Conservation (phyloP, 2,888 invertebrate species). For the Chymomyza procnemis region DNA sequence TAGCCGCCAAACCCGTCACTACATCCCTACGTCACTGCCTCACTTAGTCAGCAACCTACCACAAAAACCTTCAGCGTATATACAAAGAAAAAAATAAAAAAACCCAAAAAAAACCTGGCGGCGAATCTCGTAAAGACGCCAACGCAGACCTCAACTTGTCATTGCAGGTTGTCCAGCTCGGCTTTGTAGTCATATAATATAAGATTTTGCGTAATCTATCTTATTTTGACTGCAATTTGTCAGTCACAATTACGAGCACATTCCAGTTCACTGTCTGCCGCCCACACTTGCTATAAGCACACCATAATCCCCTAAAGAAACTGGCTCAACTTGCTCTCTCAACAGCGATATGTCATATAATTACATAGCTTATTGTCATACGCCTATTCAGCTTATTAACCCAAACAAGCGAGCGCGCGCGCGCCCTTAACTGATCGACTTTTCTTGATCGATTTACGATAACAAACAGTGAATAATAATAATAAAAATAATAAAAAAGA, state of each 20-base stretch:
- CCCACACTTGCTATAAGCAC: conserved; percentile 14
- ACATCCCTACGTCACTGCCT: not conserved
- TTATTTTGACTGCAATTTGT: conserved; percentile 72
- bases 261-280: conserved; percentile 20
- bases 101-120: conserved; percentile 13
- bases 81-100: not conserved
- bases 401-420: conserved; percentile 57
- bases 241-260: conserved; percentile 62
- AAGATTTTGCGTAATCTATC: conserved; percentile 48
- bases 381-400: conserved; percentile 72
- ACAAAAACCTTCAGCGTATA: no score
- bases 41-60: not conserved
- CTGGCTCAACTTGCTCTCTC: conserved; percentile 46
- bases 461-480: conserved; percentile 35
- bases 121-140: not conserved
- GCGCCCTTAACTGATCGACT: conserved; percentile 70
- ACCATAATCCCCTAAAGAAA: conserved; percentile 50
- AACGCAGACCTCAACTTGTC: not conserved
- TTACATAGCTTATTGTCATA: conserved; percentile 70
- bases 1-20: conserved; percentile 50
- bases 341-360: conserved; percentile 60
- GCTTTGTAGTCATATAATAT: not conserved
- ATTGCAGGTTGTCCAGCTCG: not conserved
- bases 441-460: conserved; percentile 58
- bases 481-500: conserved; percentile 18